Percentiles rank a stretch among this genome's conserved stretches.
These are phyloP conservation scores for Liopterus haemorrhoidalis DNA, from an alignment of 2,888 invertebrate genomes.

Conservation along the genomic window DNA sequence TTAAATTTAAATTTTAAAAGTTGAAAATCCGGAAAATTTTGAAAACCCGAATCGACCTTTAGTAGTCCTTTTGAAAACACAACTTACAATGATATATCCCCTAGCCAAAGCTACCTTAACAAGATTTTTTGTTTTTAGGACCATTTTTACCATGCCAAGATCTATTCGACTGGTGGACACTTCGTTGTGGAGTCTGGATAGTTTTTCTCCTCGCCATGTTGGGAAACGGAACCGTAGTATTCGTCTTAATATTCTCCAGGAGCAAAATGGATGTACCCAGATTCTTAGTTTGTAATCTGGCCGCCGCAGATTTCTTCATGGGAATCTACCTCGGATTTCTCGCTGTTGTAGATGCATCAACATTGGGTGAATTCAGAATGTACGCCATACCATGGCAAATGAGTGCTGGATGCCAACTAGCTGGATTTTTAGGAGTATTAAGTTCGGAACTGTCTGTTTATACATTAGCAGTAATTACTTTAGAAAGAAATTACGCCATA, in stretches of 20 bases:
- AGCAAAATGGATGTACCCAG: conserved; percentile 95
- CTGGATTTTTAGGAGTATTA: conserved; percentile 90
- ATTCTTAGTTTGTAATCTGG: conserved; percentile 93
- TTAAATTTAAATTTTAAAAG: too few relatives aligned
- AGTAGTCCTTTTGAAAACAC: too few relatives aligned
- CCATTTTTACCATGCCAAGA: conserved; percentile 94
- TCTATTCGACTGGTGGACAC: conserved; percentile 96
- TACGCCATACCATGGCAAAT: conserved; percentile 98
- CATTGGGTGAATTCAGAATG: conserved; percentile 91
- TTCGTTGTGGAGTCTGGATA: conserved; percentile 95
- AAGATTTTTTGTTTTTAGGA: conserved; percentile 50
- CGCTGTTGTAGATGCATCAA: conserved; percentile 93
- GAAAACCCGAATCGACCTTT: too few relatives aligned
- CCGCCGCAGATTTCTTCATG: conserved; percentile 96
- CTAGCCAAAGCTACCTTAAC: too few relatives aligned
- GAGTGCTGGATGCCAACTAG: conserved; percentile 86
- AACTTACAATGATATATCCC: too few relatives aligned
- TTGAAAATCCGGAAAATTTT: too few relatives aligned
- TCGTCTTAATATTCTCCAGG: conserved; percentile 84
- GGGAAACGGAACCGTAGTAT: conserved; percentile 93
- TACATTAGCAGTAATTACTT: conserved; percentile 91
- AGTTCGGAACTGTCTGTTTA: conserved; percentile 93
- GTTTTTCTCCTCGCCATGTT: conserved; percentile 92
- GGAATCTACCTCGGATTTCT: conserved; percentile 89
- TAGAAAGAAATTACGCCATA: conserved; percentile 94